These are phyloP conservation scores for Rostratula benghalensis DNA, from an alignment of 2,113 vertebrate species.

Conservation along the genomic window DNA sequence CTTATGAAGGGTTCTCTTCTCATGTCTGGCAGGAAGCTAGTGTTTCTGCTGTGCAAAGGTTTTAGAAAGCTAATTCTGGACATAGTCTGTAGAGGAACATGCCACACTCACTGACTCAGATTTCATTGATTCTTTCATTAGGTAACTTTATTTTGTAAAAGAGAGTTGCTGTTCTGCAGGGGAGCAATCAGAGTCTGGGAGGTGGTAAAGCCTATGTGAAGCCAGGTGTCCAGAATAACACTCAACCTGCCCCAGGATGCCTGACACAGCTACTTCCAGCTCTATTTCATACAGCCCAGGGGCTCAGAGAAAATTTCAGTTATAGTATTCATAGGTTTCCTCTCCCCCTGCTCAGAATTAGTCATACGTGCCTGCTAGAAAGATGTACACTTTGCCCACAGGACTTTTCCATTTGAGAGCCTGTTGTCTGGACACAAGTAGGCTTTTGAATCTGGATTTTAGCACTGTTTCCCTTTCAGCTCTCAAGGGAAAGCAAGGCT, in stretches of 20 bases:
- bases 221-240: background rate
- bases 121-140: background rate
- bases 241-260: too few relatives aligned
- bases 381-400: background rate
- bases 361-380: background rate
- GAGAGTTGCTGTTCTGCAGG: background rate
- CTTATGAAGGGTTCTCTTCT: background rate
- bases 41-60: background rate
- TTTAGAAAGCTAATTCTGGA: background rate
- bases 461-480: background rate
- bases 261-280: background rate
- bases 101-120: background rate
- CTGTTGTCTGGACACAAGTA: background rate
- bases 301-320: background rate
- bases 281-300: background rate
- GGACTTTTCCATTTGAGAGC: background rate
- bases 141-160: rapidly evolving
- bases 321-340: background rate
- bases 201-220: background rate
- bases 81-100: background rate
- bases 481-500: background rate
- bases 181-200: background rate
- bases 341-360: background rate
- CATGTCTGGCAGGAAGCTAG: background rate
- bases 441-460: background rate